Percentiles rank a stretch among this genome's conserved stretches.
These are phyloP conservation scores for Danio tinwini DNA, from an alignment of 2,797 vertebrate species.

Conservation along the genomic window DNA sequence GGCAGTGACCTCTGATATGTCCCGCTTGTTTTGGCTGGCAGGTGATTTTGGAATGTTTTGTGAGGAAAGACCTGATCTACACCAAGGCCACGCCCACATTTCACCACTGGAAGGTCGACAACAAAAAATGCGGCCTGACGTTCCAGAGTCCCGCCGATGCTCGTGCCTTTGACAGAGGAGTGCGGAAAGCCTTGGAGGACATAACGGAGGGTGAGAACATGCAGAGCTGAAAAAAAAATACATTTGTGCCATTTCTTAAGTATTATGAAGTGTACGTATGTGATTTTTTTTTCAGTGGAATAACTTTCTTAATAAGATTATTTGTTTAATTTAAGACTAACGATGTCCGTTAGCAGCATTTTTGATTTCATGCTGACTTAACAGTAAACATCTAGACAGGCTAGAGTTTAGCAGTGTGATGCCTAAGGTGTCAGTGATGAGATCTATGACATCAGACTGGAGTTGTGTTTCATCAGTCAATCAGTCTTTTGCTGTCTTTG, in stretches of 20 bases:
- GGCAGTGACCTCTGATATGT: slow-evolving; percentile 19
- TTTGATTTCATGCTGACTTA: too few relatives aligned
- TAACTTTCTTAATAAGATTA: too few relatives aligned
- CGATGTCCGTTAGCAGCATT: too few relatives aligned
- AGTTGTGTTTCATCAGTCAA: slow-evolving; percentile 49
- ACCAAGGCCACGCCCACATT: slow-evolving; percentile 97
- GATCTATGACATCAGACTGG: slow-evolving; percentile 41
- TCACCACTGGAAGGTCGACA: slow-evolving; percentile 98
- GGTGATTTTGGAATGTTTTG: slow-evolving; percentile 96
- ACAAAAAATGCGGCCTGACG: slow-evolving; percentile 93
- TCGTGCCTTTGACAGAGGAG: slow-evolving; percentile 95
- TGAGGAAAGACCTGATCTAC: slow-evolving; percentile 97
- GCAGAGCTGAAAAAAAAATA: not conserved
- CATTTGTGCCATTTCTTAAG: not conserved
- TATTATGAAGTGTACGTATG: too few relatives aligned
- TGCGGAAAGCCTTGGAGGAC: slow-evolving; percentile 97
- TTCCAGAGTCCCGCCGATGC: slow-evolving; percentile 98
- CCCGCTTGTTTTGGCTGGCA: slow-evolving; percentile 68
- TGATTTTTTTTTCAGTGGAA: too few relatives aligned
- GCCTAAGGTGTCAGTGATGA: not conserved
- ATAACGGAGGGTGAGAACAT: slow-evolving; percentile 89
- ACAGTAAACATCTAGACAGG: not conserved
- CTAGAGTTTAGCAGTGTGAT: slow-evolving; percentile 20
- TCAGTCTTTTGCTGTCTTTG: slow-evolving; percentile 21
- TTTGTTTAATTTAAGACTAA: too few relatives aligned